phyloP scores from a whole-genome alignment of 2,113 vertebrate genomes.

The Marmota flaviventris region DNA sequence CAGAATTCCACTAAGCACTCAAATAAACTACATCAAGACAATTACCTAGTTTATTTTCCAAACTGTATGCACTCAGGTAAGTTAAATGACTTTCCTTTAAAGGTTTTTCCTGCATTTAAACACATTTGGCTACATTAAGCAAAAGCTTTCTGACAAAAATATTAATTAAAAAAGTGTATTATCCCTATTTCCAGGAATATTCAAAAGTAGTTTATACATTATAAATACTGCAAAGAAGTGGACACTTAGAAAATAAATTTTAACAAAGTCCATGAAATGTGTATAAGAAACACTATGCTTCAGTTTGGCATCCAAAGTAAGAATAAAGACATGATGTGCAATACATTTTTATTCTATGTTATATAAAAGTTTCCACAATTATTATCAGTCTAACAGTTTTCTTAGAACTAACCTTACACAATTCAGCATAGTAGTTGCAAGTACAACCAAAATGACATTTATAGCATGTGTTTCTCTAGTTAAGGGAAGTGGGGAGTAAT shows the following conservation, averaged over 20 bases:
- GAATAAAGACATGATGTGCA: not conserved
- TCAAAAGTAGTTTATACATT: not conserved
- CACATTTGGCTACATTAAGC: not conserved
- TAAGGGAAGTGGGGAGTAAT: not conserved
- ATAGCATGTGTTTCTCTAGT: not conserved
- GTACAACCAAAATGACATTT: not conserved
- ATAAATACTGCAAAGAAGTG: not conserved
- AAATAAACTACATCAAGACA: conserved; percentile 1
- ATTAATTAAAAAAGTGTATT: not conserved
- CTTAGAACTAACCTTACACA: not conserved
- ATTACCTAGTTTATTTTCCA: not conserved
- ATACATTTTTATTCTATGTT: not conserved
- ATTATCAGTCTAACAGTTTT: not conserved
- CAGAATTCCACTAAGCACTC: not conserved
- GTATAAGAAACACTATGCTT: not conserved
- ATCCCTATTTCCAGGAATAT: not conserved
- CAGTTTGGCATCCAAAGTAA: not conserved
- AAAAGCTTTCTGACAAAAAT: not conserved
- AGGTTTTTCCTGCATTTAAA: not conserved
- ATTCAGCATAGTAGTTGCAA: not conserved
- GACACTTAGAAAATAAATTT: not conserved
- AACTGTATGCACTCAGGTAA: not conserved
- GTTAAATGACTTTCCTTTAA: not conserved
- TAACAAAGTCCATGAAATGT: not conserved
- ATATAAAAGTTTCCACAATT: not conserved